Evolutionary conservation across 2,113 vertebrate genomes (phyloP).

Genomic region (Tupaia tana): DNA sequence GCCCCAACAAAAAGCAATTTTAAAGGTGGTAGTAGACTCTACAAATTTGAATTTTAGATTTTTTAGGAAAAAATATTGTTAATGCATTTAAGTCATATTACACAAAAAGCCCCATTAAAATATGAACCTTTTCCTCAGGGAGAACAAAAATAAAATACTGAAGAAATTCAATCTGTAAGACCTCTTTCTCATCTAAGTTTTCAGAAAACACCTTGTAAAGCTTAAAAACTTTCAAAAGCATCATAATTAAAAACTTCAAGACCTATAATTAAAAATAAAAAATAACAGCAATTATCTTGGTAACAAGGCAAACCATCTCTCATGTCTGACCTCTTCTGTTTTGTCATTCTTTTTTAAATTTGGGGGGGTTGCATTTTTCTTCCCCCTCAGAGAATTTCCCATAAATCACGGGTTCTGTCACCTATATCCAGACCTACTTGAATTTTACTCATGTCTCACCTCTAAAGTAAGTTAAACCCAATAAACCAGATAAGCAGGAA

Average conservation of each 20-base stretch:
- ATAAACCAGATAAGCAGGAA: slow-evolving; percentile 25
- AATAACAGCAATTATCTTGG: background rate
- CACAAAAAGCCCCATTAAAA: background rate
- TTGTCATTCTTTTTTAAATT: background rate
- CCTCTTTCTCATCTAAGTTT: background rate
- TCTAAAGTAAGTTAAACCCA: background rate
- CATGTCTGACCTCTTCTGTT: background rate
- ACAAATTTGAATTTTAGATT: slow-evolving; percentile 31
- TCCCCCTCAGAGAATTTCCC: slow-evolving; percentile 17
- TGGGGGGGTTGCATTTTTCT: background rate
- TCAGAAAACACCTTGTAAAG: slow-evolving; percentile 18
- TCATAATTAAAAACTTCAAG: slow-evolving; percentile 45
- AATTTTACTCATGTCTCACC: slow-evolving; percentile 5
- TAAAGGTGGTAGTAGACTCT: slow-evolving; percentile 21
- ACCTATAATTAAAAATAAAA: background rate
- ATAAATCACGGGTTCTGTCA: background rate
- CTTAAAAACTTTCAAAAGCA: slow-evolving; percentile 40
- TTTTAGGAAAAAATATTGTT: slow-evolving; percentile 47
- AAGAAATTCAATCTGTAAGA: slow-evolving; percentile 49
- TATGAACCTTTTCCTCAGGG: background rate
- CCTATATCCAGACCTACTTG: background rate
- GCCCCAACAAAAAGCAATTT: background rate
- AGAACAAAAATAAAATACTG: background rate
- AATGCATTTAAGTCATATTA: slow-evolving; percentile 35
- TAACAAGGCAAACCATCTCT: background rate